Percentiles rank a stretch among this genome's conserved stretches.
Conservation (phyloP, 2,888 invertebrate genomes). For the Eudasyphora cyanicolor region DNA sequence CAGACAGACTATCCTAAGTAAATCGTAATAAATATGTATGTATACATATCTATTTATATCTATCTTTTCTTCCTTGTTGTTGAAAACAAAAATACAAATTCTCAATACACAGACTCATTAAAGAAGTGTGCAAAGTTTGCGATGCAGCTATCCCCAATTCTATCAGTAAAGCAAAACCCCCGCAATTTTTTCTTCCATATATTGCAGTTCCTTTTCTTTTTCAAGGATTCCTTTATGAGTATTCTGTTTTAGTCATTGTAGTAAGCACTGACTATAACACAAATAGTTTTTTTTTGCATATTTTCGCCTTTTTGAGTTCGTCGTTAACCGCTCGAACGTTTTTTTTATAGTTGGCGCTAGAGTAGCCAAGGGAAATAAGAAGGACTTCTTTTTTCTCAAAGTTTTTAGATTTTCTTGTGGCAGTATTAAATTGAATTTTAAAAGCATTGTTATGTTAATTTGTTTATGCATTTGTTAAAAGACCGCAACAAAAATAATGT, state of each 20-base stretch:
- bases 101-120: too few species aligned
- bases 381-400: not conserved
- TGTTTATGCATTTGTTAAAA: not conserved
- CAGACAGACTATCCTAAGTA: too few species aligned
- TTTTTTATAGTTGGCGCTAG: not conserved
- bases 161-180: not conserved
- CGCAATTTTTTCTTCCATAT: not conserved
- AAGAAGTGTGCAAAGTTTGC: too few species aligned
- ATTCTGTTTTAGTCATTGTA: not conserved
- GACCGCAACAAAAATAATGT: not conserved
- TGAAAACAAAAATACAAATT: too few species aligned
- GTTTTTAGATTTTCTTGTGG: slow-evolving; percentile 3
- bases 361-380: not conserved
- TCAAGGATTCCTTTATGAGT: not conserved
- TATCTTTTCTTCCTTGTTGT: too few species aligned
- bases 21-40: too few species aligned
- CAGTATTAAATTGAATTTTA: slow-evolving; percentile 21
- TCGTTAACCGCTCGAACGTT: too few species aligned
- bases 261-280: not conserved
- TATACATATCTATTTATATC: too few species aligned
- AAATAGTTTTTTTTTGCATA: not conserved
- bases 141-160: too few species aligned
- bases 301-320: not conserved
- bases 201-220: not conserved
- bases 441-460: slow-evolving; percentile 33